These are phyloP conservation scores for Bostrychus sinensis DNA, from an alignment of 2,113 vertebrate genomes.

Conservation along the genomic window DNA sequence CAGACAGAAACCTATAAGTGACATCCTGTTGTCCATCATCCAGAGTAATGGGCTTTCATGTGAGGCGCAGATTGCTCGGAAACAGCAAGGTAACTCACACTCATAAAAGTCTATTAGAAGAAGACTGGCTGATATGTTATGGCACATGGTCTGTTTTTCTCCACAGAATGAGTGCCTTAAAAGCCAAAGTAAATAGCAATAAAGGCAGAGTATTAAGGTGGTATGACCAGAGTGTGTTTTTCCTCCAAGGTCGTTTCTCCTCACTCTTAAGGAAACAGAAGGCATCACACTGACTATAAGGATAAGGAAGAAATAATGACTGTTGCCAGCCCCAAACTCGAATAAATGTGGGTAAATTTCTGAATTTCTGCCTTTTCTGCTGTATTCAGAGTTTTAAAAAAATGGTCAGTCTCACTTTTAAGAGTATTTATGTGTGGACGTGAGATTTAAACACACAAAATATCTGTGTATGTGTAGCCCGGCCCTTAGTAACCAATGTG, in stretches of 20 bases:
- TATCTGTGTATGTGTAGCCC: too few relatives aligned
- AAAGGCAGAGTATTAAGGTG: conserved; percentile 22
- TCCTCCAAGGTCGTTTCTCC: not conserved
- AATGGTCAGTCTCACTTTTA: too few relatives aligned
- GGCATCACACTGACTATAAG: too few relatives aligned
- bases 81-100: not conserved
- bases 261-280: not conserved
- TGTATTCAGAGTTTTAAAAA: too few relatives aligned
- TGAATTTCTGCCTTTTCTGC: too few relatives aligned
- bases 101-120: conserved; percentile 43
- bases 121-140: not conserved
- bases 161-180: conserved; percentile 5
- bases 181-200: conserved; percentile 49
- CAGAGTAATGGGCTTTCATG: conserved; percentile 12
- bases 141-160: not conserved
- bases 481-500: too few relatives aligned
- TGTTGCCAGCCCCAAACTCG: too few relatives aligned
- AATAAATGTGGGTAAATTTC: too few relatives aligned
- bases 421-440: too few relatives aligned
- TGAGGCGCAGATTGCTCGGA: conserved; percentile 24
- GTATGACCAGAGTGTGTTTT: not conserved
- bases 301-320: not conserved
- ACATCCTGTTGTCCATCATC: conserved; percentile 22
- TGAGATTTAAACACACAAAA: too few relatives aligned
- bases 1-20: too few relatives aligned